A percentile compares a stretch with the other conserved stretches of the same genome.
These are phyloP conservation scores for Heliothis peltigera DNA, from an alignment of 2,888 invertebrate genomes.

Conservation along the genomic window DNA sequence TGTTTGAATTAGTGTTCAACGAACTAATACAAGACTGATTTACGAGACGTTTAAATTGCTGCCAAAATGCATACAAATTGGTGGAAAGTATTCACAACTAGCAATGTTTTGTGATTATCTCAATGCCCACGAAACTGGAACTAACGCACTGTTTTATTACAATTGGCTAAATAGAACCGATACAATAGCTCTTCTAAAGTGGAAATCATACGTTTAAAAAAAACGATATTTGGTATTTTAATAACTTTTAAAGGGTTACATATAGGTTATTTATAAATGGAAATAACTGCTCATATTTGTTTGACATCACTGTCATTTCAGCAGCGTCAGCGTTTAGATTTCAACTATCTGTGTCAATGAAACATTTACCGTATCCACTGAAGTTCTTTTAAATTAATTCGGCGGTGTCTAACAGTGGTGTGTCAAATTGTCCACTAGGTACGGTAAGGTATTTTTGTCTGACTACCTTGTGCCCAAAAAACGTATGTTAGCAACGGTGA, in stretches of 20 bases:
- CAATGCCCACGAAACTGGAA: not conserved
- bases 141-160: not conserved
- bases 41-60: constrained; percentile 64
- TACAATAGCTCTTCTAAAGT: constrained; percentile 24
- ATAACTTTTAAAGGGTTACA: constrained; percentile 9
- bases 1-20: constrained; percentile 76
- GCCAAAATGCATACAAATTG: constrained; percentile 48
- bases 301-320: not conserved
- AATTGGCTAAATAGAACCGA: constrained; percentile 14
- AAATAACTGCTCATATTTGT: constrained; percentile 5
- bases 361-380: not conserved
- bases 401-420: not conserved
- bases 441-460: not conserved
- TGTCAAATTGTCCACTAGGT: not conserved
- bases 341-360: not conserved
- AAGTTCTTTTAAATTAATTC: not conserved
- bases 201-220: too few species aligned
- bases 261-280: constrained; percentile 10
- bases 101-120: constrained; percentile 18
- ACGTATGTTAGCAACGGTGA: not conserved
- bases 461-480: not conserved
- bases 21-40: constrained; percentile 72
- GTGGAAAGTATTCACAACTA: constrained; percentile 33
- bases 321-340: not conserved
- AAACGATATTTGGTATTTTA: constrained; percentile 30